Conservation (phyloP, 37 sponge, comb jelly and placozoan genomes). For the Diacarnus erythraeanus region DNA sequence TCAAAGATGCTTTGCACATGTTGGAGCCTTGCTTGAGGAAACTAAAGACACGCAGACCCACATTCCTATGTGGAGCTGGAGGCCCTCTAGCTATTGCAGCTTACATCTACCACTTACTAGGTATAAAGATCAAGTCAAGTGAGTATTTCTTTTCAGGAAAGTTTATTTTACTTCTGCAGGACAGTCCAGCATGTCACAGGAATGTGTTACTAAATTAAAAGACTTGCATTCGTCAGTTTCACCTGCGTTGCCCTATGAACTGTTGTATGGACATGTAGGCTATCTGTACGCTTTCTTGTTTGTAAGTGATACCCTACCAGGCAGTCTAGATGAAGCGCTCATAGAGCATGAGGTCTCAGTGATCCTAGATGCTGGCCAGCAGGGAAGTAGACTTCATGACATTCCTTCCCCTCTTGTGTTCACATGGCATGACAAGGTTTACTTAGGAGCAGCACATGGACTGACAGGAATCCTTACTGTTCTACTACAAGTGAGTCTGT, state of each 20-base stretch:
- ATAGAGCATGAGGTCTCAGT: slow-evolving; percentile 56
- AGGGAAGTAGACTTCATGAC: slow-evolving; percentile 25
- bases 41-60: slow-evolving; percentile 36
- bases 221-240: slow-evolving; percentile 25
- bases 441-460: slow-evolving; percentile 97
- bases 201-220: slow-evolving; percentile 28
- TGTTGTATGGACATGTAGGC: slow-evolving; percentile 87
- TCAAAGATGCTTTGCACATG: slow-evolving; percentile 37
- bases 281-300: slow-evolving; percentile 89
- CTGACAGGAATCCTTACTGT: slow-evolving; percentile 81
- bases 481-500: slow-evolving; percentile 60
- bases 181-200: not conserved
- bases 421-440: slow-evolving; percentile 91
- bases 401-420: slow-evolving; percentile 77
- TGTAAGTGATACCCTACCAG: slow-evolving; percentile 59
- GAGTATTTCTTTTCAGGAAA: not conserved
- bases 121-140: not conserved
- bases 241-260: slow-evolving; percentile 68
- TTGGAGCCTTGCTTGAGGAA: slow-evolving; percentile 37
- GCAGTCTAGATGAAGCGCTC: slow-evolving; percentile 47
- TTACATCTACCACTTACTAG: slow-evolving; percentile 54
- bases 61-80: slow-evolving; percentile 91
- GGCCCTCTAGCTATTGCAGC: slow-evolving; percentile 85
- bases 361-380: slow-evolving; percentile 63
- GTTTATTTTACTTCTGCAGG: not conserved